Evolutionary conservation across 2,888 invertebrate species (phyloP).

Genomic region (Orgyia antiqua): DNA sequence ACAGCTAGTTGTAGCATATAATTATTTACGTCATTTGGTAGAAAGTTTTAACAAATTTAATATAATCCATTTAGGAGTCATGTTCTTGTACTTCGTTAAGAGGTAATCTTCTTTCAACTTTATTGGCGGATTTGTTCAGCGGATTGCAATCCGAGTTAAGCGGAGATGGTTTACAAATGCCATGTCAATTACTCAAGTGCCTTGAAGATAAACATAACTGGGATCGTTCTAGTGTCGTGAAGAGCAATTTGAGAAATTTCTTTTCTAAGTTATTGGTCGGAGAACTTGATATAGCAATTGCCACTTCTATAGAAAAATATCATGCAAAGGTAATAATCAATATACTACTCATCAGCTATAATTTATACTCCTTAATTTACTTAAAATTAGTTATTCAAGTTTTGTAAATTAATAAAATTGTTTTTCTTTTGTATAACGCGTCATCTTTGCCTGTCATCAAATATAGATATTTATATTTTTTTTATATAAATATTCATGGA

Average conservation of each 20-base stretch:
- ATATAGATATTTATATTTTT: too few species aligned
- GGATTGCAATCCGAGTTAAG: constrained; percentile 55
- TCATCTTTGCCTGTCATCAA: too few species aligned
- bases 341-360: too few species aligned
- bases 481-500: too few species aligned
- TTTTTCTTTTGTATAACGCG: too few species aligned
- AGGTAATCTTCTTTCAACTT: constrained; percentile 45
- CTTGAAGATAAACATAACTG: constrained; percentile 64
- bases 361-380: too few species aligned
- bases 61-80: too few species aligned
- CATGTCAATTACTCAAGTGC: constrained; percentile 62
- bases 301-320: constrained; percentile 61
- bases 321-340: constrained; percentile 52
- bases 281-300: constrained; percentile 65
- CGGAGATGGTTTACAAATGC: constrained; percentile 43
- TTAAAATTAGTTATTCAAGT: too few species aligned
- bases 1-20: too few species aligned
- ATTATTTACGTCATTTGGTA: too few species aligned
- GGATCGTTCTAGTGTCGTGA: constrained; percentile 50
- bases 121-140: constrained; percentile 52
- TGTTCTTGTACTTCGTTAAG: constrained; percentile 64
- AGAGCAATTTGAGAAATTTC: constrained; percentile 47
- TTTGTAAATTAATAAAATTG: too few species aligned
- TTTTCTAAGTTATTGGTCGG: constrained; percentile 51
- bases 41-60: too few species aligned